Conservation (phyloP, 2,113 vertebrate genomes). For the Hippopotamus amphibius region DNA sequence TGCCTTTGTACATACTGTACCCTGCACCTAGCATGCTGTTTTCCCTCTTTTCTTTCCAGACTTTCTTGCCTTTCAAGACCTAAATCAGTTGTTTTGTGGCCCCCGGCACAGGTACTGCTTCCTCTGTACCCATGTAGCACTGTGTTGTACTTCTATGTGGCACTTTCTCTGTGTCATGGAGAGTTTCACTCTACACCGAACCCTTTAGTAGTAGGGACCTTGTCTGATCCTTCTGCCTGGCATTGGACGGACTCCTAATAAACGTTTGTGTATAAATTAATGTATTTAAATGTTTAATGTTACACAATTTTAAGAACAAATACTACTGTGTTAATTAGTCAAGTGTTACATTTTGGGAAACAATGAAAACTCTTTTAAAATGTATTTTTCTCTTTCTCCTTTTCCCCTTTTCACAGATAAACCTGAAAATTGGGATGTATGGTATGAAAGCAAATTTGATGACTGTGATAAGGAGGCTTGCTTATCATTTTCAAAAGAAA, state of each 20-base stretch:
- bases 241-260: not conserved
- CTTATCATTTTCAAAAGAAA: conserved; percentile 98
- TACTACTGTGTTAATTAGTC: not conserved
- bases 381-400: conserved; percentile 51
- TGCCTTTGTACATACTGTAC: not conserved
- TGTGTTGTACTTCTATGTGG: not conserved
- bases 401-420: conserved; percentile 90
- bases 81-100: not conserved
- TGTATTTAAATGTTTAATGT: not conserved
- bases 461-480: conserved; percentile 99
- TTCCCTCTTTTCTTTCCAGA: not conserved
- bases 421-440: conserved; percentile 97
- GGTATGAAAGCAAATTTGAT: conserved; percentile 99
- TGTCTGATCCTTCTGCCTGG: not conserved
- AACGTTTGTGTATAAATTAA: conserved; percentile 10
- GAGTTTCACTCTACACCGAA: not conserved
- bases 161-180: not conserved
- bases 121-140: not conserved
- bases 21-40: not conserved
- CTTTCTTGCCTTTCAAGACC: not conserved
- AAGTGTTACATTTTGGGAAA: not conserved
- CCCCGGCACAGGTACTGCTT: not conserved
- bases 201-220: not conserved
- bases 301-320: not conserved
- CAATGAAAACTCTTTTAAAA: conserved; percentile 8